Evolutionary conservation across 2,797 vertebrate species (phyloP).

Genomic region (Oophaga sylvatica): DNA sequence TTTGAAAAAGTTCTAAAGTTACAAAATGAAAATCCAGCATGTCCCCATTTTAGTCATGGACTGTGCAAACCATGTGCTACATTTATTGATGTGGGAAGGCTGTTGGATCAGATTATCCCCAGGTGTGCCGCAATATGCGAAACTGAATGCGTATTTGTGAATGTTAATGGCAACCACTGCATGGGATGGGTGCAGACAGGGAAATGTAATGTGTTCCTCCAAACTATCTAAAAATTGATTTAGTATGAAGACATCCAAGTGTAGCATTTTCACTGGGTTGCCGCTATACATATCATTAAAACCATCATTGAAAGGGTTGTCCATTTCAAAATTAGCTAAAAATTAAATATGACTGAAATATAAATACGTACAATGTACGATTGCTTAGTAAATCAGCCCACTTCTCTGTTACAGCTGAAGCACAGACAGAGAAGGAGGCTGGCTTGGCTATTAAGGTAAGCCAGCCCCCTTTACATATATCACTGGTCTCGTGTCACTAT

Average conservation of each 20-base stretch:
- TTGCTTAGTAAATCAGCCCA: no score
- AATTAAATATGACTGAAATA: no score
- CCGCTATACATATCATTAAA: background rate
- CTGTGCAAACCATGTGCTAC: background rate
- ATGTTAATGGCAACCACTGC: background rate
- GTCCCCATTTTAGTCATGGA: background rate
- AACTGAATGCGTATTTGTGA: background rate
- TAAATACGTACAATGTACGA: no score
- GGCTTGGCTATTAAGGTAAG: no score
- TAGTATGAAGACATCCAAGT: background rate
- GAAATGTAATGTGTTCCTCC: background rate
- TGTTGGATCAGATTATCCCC: background rate
- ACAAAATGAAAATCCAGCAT: background rate
- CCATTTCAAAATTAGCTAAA: no score
- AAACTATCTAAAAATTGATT: background rate
- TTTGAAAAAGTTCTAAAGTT: background rate
- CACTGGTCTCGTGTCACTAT: no score
- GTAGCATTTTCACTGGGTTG: background rate
- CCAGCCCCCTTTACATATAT: no score
- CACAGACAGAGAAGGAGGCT: no score
- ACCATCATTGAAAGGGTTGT: no score
- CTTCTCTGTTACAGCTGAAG: no score
- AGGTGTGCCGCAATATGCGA: background rate
- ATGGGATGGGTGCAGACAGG: background rate
- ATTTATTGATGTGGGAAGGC: background rate